Conservation (phyloP, 2,888 invertebrate genomes). For the Sesamia inferens region DNA sequence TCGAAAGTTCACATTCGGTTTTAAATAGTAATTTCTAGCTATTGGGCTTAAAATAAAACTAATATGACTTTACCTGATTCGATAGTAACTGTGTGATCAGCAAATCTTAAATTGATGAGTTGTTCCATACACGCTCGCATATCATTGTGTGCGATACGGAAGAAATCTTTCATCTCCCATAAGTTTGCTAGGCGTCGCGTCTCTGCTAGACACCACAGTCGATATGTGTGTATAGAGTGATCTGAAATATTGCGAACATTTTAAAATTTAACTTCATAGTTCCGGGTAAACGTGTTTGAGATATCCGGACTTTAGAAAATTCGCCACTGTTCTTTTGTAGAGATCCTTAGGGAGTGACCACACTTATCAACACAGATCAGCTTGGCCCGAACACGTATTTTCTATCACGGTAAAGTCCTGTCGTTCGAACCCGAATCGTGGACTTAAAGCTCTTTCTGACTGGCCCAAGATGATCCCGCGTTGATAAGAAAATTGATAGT, state of each 20-base stretch:
- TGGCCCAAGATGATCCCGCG: not conserved
- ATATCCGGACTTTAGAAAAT: not conserved
- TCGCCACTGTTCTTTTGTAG: not conserved
- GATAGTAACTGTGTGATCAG: conserved; percentile 90
- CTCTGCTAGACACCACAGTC: conserved; percentile 94
- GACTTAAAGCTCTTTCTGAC: not conserved
- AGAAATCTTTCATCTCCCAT: conserved; percentile 94
- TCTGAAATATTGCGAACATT: conserved; percentile 81
- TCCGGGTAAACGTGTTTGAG: not conserved
- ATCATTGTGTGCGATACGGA: conserved; percentile 92
- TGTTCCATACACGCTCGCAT: conserved; percentile 91
- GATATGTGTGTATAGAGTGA: conserved; percentile 94
- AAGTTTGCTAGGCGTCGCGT: conserved; percentile 92
- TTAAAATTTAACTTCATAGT: not conserved
- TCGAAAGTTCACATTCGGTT: conserved; percentile 4
- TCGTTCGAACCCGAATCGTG: not conserved
- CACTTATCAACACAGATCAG: not conserved
- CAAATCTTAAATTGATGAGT: conserved; percentile 89
- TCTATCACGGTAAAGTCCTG: not conserved
- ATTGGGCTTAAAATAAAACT: no score
- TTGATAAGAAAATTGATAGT: not conserved
- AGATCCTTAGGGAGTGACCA: not conserved
- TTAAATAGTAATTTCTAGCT: not conserved
- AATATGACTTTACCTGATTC: conserved; percentile 80
- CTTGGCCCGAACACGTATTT: not conserved